phyloP scores from a whole-genome alignment of 35 echinoderm and acorn worm species.

The Apostichopus californicus region DNA sequence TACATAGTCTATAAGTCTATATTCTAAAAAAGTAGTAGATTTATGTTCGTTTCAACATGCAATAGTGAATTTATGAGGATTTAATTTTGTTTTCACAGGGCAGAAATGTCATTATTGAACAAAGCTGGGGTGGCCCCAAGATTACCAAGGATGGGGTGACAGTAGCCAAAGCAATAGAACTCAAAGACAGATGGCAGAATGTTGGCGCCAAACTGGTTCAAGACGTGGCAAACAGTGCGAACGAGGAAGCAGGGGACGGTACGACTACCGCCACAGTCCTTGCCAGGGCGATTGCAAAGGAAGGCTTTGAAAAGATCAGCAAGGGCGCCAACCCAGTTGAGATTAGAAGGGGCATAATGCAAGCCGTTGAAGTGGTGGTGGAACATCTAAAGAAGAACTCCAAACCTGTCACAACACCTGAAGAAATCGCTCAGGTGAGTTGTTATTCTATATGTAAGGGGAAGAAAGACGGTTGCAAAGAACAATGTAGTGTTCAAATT shows the following conservation, averaged over 20 bases:
- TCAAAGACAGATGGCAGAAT: conserved; percentile 95
- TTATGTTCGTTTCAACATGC: no score
- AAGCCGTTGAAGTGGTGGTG: conserved; percentile 81
- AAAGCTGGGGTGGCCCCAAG: conserved; percentile 98
- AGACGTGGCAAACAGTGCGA: conserved; percentile 96
- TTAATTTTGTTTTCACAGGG: conserved; percentile 62
- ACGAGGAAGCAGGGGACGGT: conserved; percentile 96
- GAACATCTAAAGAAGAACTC: conserved; percentile 82
- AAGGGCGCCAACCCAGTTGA: conserved; percentile 92
- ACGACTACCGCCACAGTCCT: conserved; percentile 94
- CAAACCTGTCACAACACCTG: conserved; percentile 97
- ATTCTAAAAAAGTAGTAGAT: no score
- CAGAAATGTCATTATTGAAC: conserved; percentile 98
- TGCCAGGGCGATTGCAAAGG: conserved; percentile 86
- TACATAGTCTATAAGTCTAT: no score
- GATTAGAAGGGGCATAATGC: conserved; percentile 88
- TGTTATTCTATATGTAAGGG: not conserved
- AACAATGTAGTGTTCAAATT: no score
- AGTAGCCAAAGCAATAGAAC: conserved; percentile 93
- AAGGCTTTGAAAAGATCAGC: conserved; percentile 97
- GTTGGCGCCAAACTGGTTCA: conserved; percentile 94
- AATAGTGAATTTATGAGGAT: no score
- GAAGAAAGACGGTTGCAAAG: no score
- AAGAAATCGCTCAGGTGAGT: conserved; percentile 99
- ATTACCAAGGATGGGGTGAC: conserved; percentile 99